These are phyloP conservation scores for Venustaconcha ellipsiformis DNA, from an alignment of 1,140 invertebrate species.

Conservation along the genomic window DNA sequence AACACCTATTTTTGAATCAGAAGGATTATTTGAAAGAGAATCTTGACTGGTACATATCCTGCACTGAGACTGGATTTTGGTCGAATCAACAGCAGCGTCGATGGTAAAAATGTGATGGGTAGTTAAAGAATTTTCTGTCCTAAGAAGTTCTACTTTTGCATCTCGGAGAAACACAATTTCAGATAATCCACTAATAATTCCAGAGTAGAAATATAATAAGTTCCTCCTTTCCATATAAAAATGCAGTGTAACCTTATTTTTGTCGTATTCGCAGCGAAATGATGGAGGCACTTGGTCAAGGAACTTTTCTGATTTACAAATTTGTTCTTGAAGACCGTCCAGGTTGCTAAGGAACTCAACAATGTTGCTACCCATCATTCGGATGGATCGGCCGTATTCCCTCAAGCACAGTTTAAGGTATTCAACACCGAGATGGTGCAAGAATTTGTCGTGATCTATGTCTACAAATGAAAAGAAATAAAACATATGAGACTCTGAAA, in stretches of 20 bases:
- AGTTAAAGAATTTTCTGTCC: slow-evolving; percentile 36
- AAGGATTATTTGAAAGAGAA: slow-evolving; percentile 38
- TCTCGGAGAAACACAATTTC: slow-evolving; percentile 68
- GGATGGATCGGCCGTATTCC: slow-evolving; percentile 61
- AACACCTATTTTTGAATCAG: slow-evolving; percentile 54
- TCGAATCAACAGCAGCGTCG: slow-evolving; percentile 26
- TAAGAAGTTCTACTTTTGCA: slow-evolving; percentile 39
- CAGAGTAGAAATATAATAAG: slow-evolving; percentile 63
- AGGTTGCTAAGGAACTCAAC: slow-evolving; percentile 65
- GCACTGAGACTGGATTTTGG: slow-evolving; percentile 24
- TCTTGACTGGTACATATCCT: slow-evolving; percentile 33
- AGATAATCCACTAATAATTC: slow-evolving; percentile 77
- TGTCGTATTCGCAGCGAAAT: slow-evolving; percentile 71
- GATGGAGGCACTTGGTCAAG: slow-evolving; percentile 61
- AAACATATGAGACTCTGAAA: too few species aligned
- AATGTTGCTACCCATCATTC: slow-evolving; percentile 62
- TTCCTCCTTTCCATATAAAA: slow-evolving; percentile 65
- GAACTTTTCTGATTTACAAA: slow-evolving; percentile 53
- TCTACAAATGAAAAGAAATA: slow-evolving; percentile 20
- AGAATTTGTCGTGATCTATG: slow-evolving; percentile 21
- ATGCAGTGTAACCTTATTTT: slow-evolving; percentile 62
- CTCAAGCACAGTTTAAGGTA: slow-evolving; percentile 56
- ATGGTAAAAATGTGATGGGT: slow-evolving; percentile 56
- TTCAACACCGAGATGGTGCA: slow-evolving; percentile 48
- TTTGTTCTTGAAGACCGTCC: slow-evolving; percentile 65